Evolutionary conservation across 2,797 vertebrate genomes (phyloP).

Genomic region (Tapera naevia): DNA sequence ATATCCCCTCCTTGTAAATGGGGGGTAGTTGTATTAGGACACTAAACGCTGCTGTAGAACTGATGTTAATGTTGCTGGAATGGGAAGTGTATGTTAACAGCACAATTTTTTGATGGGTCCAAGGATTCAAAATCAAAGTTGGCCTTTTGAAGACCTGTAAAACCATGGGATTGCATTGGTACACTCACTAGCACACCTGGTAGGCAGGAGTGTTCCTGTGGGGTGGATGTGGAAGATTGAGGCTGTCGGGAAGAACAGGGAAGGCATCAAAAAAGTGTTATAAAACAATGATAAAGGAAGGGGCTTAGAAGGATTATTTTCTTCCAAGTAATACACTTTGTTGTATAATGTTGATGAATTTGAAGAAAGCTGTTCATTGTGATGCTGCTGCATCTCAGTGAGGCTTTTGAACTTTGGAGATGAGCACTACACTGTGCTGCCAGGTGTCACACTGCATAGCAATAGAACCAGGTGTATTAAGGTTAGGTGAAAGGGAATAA

Average conservation of each 20-base stretch:
- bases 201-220: accelerated
- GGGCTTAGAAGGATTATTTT: neutral
- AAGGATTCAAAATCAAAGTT: neutral
- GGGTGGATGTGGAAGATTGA: neutral
- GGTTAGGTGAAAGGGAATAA: neutral
- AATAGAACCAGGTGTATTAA: neutral
- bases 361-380: neutral
- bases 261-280: neutral
- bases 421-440: neutral
- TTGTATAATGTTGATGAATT: neutral
- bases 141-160: neutral
- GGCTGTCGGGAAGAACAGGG: neutral
- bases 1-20: neutral
- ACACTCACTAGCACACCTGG: neutral
- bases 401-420: neutral
- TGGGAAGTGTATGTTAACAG: neutral
- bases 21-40: neutral
- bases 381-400: neutral
- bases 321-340: neutral
- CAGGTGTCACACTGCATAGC: neutral
- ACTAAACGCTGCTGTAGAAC: neutral
- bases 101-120: neutral
- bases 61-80: neutral
- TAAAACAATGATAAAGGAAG: neutral
- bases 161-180: neutral